Conservation (phyloP, 2,888 invertebrate genomes). For the Acleris laterana region DNA sequence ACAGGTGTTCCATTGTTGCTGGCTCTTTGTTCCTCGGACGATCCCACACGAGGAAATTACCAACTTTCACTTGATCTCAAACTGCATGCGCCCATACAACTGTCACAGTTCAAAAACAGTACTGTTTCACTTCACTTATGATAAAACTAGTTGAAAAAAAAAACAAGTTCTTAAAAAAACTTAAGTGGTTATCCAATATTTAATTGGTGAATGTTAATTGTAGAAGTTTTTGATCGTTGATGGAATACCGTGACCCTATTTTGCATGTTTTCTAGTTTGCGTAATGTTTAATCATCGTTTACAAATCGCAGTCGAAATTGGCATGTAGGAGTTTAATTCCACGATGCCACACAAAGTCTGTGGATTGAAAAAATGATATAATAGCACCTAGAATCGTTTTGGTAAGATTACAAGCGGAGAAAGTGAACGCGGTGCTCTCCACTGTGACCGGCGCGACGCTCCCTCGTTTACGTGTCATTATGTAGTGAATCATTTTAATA, state of each 20-base stretch:
- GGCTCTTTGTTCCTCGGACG: conserved; percentile 62
- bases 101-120: conserved; percentile 34
- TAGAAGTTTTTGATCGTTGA: neutral
- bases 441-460: conserved; percentile 40
- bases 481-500: conserved; percentile 29
- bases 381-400: conserved; percentile 49
- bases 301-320: neutral
- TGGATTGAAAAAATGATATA: conserved; percentile 26
- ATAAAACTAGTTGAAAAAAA: neutral
- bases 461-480: conserved; percentile 29
- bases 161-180: neutral
- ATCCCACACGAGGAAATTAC: conserved; percentile 68
- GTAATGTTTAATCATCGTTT: conserved; percentile 11
- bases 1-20: conserved; percentile 80
- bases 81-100: conserved; percentile 43
- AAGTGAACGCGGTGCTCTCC: conserved; percentile 55
- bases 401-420: conserved; percentile 54
- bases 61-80: conserved; percentile 78
- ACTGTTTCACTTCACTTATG: neutral
- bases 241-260: conserved; percentile 1
- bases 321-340: conserved; percentile 8
- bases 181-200: neutral
- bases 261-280: conserved; percentile 2
- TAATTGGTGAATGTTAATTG: conserved; percentile 1
- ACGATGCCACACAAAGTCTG: conserved; percentile 5